phyloP scores from a whole-genome alignment of 2,888 invertebrate species.

The Chydorus sphaericus region DNA sequence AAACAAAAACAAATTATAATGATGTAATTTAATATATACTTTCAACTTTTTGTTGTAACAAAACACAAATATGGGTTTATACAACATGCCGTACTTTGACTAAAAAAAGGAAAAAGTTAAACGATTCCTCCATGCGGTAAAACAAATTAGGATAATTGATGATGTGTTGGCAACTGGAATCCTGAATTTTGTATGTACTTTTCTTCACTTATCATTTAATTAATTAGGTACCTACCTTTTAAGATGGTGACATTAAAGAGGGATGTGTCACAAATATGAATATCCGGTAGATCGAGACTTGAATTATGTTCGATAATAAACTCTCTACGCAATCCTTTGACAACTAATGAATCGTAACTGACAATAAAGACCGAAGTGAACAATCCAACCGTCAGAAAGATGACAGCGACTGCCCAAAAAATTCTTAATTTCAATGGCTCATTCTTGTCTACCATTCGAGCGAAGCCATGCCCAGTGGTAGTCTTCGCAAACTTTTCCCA shows the following conservation, averaged over 20 bases:
- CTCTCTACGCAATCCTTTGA: slow-evolving; percentile 1
- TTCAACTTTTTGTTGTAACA: too few species aligned
- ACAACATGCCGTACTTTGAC: too few species aligned
- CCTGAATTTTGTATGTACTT: too few species aligned
- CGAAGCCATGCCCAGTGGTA: slow-evolving; percentile 9
- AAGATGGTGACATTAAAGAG: neutral
- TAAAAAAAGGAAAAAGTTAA: too few species aligned
- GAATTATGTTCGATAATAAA: neutral
- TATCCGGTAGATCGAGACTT: neutral
- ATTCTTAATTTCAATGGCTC: neutral
- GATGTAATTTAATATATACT: too few species aligned
- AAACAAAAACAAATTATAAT: too few species aligned
- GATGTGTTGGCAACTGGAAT: too few species aligned
- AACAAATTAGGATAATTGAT: too few species aligned
- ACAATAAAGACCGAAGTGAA: neutral
- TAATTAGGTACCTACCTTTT: too few species aligned
- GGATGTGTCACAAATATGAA: slow-evolving; percentile 7
- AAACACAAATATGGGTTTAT: too few species aligned
- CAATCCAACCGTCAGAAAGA: neutral
- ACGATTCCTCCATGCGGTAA: too few species aligned
- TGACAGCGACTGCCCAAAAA: neutral
- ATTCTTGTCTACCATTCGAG: neutral
- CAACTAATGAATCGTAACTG: neutral
- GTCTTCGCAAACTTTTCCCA: neutral
- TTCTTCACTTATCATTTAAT: too few species aligned